Evolutionary conservation across 2,888 invertebrate genomes (phyloP).

Genomic region (Hydrotaea diabolus): DNA sequence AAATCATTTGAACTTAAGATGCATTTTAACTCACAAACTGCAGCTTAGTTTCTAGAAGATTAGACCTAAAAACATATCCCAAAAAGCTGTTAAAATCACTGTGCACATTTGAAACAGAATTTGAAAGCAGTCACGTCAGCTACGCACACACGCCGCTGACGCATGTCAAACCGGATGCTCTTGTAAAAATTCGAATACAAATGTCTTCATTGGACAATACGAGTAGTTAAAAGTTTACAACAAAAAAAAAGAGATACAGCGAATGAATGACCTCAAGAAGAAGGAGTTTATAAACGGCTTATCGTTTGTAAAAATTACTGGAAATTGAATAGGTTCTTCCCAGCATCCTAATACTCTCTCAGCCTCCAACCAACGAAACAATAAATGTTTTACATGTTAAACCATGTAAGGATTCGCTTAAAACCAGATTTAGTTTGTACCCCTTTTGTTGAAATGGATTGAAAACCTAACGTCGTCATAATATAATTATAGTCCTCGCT

Average conservation of each 20-base stretch:
- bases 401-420: slow-evolving; percentile 28
- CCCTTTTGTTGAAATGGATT: slow-evolving; percentile 47
- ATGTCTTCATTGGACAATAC: slow-evolving; percentile 28
- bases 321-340: slow-evolving; percentile 52
- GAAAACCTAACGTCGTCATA: slow-evolving; percentile 60
- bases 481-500: slow-evolving; percentile 61
- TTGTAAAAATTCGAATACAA: background rate
- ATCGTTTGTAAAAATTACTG: slow-evolving; percentile 53
- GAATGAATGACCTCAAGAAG: slow-evolving; percentile 25
- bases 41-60: too few species aligned
- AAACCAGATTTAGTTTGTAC: slow-evolving; percentile 43
- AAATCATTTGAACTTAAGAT: too few species aligned
- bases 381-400: slow-evolving; percentile 56
- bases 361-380: background rate
- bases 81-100: background rate
- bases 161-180: slow-evolving; percentile 66
- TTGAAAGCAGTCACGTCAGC: background rate
- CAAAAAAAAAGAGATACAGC: background rate
- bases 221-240: slow-evolving; percentile 10
- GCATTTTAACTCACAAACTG: too few species aligned
- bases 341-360: background rate
- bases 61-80: too few species aligned
- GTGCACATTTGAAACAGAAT: background rate
- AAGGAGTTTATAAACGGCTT: slow-evolving; percentile 39
- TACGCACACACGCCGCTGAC: slow-evolving; percentile 53